These are phyloP conservation scores for Lasioglossum malachurum DNA, from an alignment of 2,888 invertebrate genomes.

Conservation along the genomic window DNA sequence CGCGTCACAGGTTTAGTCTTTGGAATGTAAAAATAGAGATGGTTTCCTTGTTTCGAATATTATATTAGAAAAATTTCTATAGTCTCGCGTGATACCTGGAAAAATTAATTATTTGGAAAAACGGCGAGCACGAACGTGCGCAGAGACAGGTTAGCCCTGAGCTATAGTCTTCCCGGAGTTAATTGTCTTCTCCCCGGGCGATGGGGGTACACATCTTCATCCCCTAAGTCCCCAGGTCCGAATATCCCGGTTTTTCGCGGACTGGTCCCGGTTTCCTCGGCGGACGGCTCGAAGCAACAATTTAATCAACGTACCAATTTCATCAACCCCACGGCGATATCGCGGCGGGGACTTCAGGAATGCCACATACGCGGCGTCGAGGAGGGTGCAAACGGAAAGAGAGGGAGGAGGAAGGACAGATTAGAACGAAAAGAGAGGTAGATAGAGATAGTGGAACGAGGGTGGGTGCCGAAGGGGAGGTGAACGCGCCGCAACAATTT, in stretches of 20 bases:
- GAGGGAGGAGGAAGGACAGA: neutral
- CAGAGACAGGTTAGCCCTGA: neutral
- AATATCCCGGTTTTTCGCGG: constrained; percentile 20
- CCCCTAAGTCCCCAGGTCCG: constrained; percentile 2
- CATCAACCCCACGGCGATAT: constrained; percentile 71
- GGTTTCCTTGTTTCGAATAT: neutral
- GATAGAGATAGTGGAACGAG: neutral
- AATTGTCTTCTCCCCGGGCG: neutral
- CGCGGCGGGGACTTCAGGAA: constrained; percentile 65
- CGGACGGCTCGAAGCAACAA: constrained; percentile 65
- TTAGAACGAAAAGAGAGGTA: neutral
- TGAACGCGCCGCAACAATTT: constrained; percentile 68
- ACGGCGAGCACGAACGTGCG: neutral
- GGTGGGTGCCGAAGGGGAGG: constrained; percentile 7
- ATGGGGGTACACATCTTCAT: neutral
- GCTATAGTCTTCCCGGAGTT: neutral
- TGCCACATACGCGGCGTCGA: constrained; percentile 55
- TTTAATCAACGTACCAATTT: constrained; percentile 73
- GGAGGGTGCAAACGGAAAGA: constrained; percentile 22
- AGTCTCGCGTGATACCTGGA: neutral
- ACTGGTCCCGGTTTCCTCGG: constrained; percentile 41
- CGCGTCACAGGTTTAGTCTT: neutral
- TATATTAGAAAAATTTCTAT: neutral
- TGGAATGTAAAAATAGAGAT: no score
- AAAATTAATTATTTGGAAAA: neutral